Evolutionary conservation across 2,113 vertebrate species (phyloP), one percentile per base, ranked within the genome.

Genomic region (Calonectris borealis): DNA sequence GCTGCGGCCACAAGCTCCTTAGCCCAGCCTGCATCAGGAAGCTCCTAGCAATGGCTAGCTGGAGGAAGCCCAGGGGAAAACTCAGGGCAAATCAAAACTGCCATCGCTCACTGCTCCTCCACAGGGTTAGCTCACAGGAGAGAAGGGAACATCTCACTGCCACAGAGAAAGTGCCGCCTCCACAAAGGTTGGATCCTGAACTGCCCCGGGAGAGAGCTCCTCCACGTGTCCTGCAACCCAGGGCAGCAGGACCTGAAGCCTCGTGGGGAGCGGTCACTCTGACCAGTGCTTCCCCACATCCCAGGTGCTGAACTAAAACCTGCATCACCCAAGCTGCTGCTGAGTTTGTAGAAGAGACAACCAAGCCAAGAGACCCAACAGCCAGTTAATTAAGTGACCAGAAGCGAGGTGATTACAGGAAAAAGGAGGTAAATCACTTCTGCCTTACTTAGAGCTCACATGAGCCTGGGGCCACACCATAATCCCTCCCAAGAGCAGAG

Each of bases 231-330:
- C 62, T 40, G 29, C 60, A 65, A 38, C 9, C 29, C 42, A 40
- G 44, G 34, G 36, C 54, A 52, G 21, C 26, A 61, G 75, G 17
- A 61, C 22, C 16, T 18, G 7, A 19, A 29, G 57, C 25, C 54
- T 34, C 5, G 1, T 5, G 44, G 26, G 55, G 26, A 52, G 17
- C 1, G 0, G 27, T 25, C 20, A 9, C 46, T 16, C 46, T 78
- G 46, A 36, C 17, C 2, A 12, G 31, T 6, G 18, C n/a, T 38
- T 54, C 34, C 38, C 65, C 11, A 12, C 1, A 1, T 38, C 18
- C 40, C 48, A 34, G 21, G 34, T 12, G 26, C 68, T 31, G 36
- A 57, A 44, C 38, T n/a, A 54, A 34, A 71, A 42, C 11, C 46
- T 71, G 68, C 38, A 36, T 31, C 32, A 3, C 69, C 48, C 57